Conservation (phyloP, 2,888 invertebrate genomes). For the Thyatira batis region DNA sequence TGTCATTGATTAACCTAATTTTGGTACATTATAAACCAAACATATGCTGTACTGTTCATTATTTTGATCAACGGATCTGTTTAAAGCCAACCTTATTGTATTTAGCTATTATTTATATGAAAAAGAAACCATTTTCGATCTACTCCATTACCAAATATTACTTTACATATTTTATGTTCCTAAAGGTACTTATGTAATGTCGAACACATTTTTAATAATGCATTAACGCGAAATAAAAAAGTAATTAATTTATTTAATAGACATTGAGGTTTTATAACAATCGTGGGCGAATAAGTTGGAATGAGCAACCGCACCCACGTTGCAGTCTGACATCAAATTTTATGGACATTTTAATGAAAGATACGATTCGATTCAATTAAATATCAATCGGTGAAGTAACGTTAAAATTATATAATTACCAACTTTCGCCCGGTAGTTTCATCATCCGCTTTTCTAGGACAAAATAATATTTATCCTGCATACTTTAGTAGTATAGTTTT, state of each 20-base stretch:
- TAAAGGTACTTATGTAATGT: background rate
- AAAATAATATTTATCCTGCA: too few species aligned
- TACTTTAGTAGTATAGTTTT: too few species aligned
- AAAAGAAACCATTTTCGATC: background rate
- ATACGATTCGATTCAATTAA: background rate
- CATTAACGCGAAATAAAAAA: background rate
- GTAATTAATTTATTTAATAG: background rate
- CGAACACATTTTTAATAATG: background rate
- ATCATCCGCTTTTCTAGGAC: too few species aligned
- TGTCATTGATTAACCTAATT: background rate
- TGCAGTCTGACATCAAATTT: background rate
- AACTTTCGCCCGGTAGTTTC: background rate
- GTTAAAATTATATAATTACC: background rate
- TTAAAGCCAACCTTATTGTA: background rate
- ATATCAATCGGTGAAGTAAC: background rate
- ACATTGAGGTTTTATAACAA: background rate
- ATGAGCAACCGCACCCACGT: background rate
- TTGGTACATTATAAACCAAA: background rate
- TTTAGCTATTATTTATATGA: background rate
- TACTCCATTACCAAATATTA: background rate
- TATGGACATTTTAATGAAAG: constrained; percentile 5
- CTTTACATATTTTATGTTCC: background rate
- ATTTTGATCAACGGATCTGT: too few species aligned
- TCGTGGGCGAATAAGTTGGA: background rate
- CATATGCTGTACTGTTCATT: too few species aligned